Evolutionary conservation across 2,888 invertebrate genomes (phyloP), one percentile per base, ranked within the genome.

Genomic region (Pimpla rufipes): DNA sequence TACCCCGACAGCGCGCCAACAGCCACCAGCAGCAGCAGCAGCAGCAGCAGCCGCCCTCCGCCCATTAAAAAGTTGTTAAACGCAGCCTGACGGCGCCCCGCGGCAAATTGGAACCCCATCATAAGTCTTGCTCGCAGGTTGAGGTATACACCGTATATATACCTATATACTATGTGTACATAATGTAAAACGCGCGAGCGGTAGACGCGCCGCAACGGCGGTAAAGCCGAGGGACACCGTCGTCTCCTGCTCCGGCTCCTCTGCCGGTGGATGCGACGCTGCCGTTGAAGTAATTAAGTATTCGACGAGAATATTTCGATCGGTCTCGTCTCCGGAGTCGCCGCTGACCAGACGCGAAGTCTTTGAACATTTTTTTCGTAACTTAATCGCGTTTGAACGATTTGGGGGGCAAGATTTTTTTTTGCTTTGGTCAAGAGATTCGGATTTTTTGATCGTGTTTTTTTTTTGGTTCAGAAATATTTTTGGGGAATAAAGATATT

Each of bases 51-150:
- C 77, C 79, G 71, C 81, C 81, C 83, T 74, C 81, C 70, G 75
- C 91, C 92, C 92, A 92, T 92, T 92, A 92, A 92, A 92, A 92
- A 92, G 92, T 92, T 92, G 92, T 92, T 92, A 92, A 92, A 92
- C 92, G 92, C 90, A 92, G 92, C 92, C 92, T 91, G 92, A 92
- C 92, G 92, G 91, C 91, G 89, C 92, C 92, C 91, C 90, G 92
- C 91, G 92, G 92, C 92, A 92, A 92, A 92, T 92, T 92, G 92
- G 89, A 92, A 92, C 92, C 92, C 91, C 92, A 92, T 92, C 92
- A 90, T 90, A 91, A 92, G 92, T 92, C 91, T 91, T 90, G 89
- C 91, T 90, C 90, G 86, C 90, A 88, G 89, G 89, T 86, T 29
- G 29, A 76, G 89, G 85, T 90, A 88, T 88, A 88, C 88, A 83